Percentiles rank a stretch among this genome's conserved stretches.
Evolutionary conservation across 2,888 invertebrate genomes (phyloP).

Genomic region (Venusia cambrica): DNA sequence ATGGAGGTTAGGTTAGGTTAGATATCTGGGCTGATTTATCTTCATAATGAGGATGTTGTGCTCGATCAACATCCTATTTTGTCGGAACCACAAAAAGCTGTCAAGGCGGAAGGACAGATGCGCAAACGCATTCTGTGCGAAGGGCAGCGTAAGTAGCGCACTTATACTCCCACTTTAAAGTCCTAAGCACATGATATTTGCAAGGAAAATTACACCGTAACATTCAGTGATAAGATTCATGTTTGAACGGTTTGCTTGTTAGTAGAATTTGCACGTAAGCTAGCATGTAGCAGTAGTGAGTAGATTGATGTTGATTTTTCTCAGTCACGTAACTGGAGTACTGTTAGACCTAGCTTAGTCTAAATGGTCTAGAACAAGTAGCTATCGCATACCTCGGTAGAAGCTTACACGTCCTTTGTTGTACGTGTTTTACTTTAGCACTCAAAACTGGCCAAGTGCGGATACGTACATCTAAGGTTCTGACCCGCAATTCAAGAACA

Average conservation of each 20-base stretch:
- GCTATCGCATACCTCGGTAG: no score
- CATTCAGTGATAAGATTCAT: slow-evolving; percentile 10
- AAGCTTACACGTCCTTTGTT: no score
- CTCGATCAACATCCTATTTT: slow-evolving; percentile 25
- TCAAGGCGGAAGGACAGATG: slow-evolving; percentile 54
- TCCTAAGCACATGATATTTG: background rate
- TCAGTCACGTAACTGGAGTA: slow-evolving; percentile 59
- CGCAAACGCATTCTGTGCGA: slow-evolving; percentile 9
- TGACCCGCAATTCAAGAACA: no score
- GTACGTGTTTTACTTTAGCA: no score
- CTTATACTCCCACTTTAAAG: slow-evolving; percentile 21
- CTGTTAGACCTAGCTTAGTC: slow-evolving; percentile 44
- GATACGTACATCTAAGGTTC: no score
- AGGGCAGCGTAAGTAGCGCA: slow-evolving; percentile 17
- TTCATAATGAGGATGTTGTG: slow-evolving; percentile 25
- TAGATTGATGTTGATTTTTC: slow-evolving; percentile 53
- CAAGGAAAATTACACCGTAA: slow-evolving; percentile 15
- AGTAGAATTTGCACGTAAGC: slow-evolving; percentile 22
- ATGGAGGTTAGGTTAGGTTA: no score
- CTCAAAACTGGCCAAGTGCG: no score
- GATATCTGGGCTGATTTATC: no score
- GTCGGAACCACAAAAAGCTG: slow-evolving; percentile 25
- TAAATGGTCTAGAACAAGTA: slow-evolving; percentile 29
- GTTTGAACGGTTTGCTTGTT: slow-evolving; percentile 17
- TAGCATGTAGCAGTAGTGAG: slow-evolving; percentile 31